Percentiles rank a stretch among this genome's conserved stretches.
Evolutionary conservation across 2,797 vertebrate species (phyloP).

Genomic region (Myripristis jacobus): DNA sequence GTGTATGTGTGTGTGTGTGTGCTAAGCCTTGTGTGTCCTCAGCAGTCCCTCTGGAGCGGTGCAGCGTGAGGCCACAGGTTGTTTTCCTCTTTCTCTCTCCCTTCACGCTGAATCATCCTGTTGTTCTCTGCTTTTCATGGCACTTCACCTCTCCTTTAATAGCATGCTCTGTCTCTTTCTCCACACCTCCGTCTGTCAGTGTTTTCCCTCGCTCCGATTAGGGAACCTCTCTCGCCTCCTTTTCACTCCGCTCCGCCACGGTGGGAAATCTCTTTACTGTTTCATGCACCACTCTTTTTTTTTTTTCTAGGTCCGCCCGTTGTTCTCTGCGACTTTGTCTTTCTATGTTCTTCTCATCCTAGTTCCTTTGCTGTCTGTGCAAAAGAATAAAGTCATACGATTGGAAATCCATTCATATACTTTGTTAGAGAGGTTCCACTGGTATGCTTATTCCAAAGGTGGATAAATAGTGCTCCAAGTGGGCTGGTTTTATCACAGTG

Average conservation of each 20-base stretch:
- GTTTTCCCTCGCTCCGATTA: slow-evolving; percentile 69
- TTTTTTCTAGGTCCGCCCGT: slow-evolving; percentile 20
- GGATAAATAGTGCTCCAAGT: slow-evolving; percentile 6
- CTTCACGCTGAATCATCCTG: slow-evolving; percentile 75
- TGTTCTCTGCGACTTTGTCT: slow-evolving; percentile 46
- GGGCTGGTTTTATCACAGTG: background rate
- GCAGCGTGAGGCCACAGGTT: slow-evolving; percentile 74
- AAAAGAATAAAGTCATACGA: slow-evolving; percentile 15
- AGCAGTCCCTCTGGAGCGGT: slow-evolving; percentile 55
- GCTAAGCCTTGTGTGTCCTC: slow-evolving; percentile 44
- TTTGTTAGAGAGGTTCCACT: slow-evolving; percentile 36
- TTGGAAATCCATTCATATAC: slow-evolving; percentile 43
- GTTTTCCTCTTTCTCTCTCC: slow-evolving; percentile 68
- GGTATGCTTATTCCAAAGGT: slow-evolving; percentile 4
- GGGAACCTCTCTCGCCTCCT: slow-evolving; percentile 59
- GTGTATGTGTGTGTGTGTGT: slow-evolving; percentile 2
- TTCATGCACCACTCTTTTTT: slow-evolving; percentile 19
- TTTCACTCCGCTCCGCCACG: slow-evolving; percentile 48
- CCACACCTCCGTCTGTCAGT: slow-evolving; percentile 62
- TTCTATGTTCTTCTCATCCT: slow-evolving; percentile 41
- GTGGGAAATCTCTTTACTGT: slow-evolving; percentile 70
- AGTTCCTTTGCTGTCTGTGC: slow-evolving; percentile 9
- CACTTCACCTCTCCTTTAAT: slow-evolving; percentile 70
- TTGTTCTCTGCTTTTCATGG: slow-evolving; percentile 73
- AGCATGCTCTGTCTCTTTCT: slow-evolving; percentile 68